Base-by-base conservation (phyloP, 2,888 invertebrate species). In the Amblyjoppa proteus region DNA sequence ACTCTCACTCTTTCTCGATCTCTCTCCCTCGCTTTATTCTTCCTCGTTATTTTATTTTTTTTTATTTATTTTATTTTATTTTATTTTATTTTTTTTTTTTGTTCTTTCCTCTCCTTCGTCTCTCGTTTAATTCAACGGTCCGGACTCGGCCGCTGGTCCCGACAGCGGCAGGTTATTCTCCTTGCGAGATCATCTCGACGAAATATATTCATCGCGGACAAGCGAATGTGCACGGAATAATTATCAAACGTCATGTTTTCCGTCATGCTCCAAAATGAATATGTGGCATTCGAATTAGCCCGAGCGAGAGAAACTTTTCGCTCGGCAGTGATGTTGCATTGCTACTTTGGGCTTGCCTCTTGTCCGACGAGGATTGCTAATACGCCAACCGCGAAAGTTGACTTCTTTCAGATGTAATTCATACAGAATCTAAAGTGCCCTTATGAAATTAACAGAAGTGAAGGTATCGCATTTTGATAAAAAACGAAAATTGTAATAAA, bases 201-300 rank as follows among this genome's bases (percentile, higher is more conserved):
- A 66, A 9, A 74, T 45, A 71, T 34, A 84, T 80, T 80, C 75
- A 79, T 76, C 68, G 49, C 49, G 51, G 38, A 16, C 58, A 71
- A 71, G 68, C 70, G 75, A 85, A 66, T 82, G 79, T 82, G 75
- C 75, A 49, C 61, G 7, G 81, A 77, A 77, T 84, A 82, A 82
- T 84, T 75, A 84, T 70, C 53, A 71, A 83, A 83, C 70, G 9
- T 61, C 49, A 49, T 68, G 28, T 64, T 80, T 56, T 31, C 45
- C 68, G 53, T 70, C 64, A 45, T 64, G 25, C 38, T 83, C 64
- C 45, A 58, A 61, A 45, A 75, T 64, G 64, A 53, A 41, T 68
- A 68, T 11, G 34, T 38, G 20, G 7, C n/a, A 5, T n/a, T 34
- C 16, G 61, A 28, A 61, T 61, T 31, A 31, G 13, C n/a, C 53